These are phyloP conservation scores for Odocoileus hemionus DNA, from an alignment of 2,113 vertebrate species.

Conservation along the genomic window DNA sequence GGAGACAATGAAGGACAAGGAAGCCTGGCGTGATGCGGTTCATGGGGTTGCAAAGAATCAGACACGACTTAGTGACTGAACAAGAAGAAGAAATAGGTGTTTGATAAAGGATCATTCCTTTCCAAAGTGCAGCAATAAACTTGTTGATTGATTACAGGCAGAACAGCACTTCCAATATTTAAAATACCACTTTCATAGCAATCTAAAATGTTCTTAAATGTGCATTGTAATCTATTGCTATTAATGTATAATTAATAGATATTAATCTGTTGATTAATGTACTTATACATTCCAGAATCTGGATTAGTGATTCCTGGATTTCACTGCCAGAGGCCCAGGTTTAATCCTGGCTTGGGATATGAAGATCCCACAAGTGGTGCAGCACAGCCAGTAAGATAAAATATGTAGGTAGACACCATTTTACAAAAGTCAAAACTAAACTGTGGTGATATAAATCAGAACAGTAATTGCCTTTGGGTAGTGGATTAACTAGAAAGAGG, in stretches of 20 bases:
- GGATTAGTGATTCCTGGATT: not conserved
- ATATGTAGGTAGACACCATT: not conserved
- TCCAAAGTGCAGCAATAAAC: not conserved
- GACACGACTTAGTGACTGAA: not conserved
- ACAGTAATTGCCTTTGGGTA: not conserved
- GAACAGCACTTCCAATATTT: not conserved
- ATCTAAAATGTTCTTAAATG: not conserved
- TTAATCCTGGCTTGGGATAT: not conserved
- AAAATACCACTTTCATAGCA: not conserved
- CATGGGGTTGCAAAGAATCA: not conserved
- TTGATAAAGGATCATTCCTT: conserved; percentile 16
- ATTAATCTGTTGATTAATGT: not conserved
- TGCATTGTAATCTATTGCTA: not conserved
- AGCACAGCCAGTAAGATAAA: not conserved
- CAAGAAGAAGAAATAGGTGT: not conserved
- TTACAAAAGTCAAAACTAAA: conserved; percentile 11
- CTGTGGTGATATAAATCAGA: not conserved
- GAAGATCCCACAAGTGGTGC: not conserved
- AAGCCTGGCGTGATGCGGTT: not conserved
- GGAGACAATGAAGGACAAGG: not conserved
- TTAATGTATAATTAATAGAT: not conserved
- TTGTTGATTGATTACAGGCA: not conserved
- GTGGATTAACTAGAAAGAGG: not conserved
- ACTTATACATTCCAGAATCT: not conserved
- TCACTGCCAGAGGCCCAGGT: not conserved